Evolutionary conservation across 2,797 vertebrate genomes (phyloP).

Genomic region (Microhierax caerulescens): DNA sequence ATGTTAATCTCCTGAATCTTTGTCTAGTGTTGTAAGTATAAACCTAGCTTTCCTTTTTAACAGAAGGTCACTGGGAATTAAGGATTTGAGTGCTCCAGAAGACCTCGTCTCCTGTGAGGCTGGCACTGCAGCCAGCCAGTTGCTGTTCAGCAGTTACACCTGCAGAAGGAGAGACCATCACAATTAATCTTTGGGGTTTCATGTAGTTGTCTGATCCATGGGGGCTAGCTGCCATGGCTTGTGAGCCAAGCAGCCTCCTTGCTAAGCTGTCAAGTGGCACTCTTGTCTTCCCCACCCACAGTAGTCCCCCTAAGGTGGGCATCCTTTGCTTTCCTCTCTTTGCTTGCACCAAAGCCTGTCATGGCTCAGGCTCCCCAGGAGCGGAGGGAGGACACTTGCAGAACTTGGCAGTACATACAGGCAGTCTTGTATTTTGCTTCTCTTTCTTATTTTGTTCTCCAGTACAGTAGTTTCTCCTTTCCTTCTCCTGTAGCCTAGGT

Average conservation of each 20-base stretch:
- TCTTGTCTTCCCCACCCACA: fast-evolving
- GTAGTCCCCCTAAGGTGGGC: neutral
- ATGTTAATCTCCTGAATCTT: neutral
- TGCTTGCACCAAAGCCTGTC: neutral
- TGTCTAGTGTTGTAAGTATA: neutral
- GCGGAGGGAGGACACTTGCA: neutral
- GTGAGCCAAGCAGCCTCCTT: neutral
- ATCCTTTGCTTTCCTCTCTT: neutral
- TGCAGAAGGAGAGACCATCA: neutral
- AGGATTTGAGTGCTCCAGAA: neutral
- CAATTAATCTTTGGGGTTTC: neutral
- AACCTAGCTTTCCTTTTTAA: neutral
- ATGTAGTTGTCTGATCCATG: fast-evolving
- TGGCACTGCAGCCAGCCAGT: neutral
- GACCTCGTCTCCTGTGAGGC: fast-evolving
- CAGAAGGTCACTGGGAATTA: neutral
- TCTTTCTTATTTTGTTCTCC: neutral
- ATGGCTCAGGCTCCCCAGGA: fast-evolving
- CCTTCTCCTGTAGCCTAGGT: neutral
- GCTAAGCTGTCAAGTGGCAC: neutral
- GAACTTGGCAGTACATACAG: neutral
- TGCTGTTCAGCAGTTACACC: neutral
- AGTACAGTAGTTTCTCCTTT: neutral
- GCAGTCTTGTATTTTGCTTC: neutral
- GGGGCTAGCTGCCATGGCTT: neutral